These are phyloP conservation scores for Onychomys torridus DNA, from an alignment of 2,797 vertebrate genomes.

Conservation along the genomic window DNA sequence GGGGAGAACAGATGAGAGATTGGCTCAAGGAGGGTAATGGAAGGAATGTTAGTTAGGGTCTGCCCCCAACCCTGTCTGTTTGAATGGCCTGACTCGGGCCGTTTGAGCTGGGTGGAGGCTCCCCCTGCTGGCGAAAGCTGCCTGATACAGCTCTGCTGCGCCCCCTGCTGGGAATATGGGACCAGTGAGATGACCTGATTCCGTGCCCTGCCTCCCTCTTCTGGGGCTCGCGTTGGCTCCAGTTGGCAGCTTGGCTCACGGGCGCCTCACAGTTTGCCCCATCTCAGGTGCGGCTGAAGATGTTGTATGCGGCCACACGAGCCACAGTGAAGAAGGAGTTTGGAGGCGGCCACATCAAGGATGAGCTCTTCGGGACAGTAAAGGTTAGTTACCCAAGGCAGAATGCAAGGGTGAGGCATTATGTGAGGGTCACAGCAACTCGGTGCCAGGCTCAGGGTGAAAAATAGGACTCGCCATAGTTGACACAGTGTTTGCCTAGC, in stretches of 20 bases:
- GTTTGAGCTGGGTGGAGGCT: not conserved
- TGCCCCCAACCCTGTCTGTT: not conserved
- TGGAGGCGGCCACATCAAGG: slow-evolving; percentile 97
- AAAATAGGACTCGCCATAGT: not conserved
- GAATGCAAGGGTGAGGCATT: not conserved
- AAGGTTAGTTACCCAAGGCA: slow-evolving; percentile 88
- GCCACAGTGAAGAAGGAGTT: slow-evolving; percentile 99
- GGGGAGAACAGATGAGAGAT: not conserved
- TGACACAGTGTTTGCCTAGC: not conserved
- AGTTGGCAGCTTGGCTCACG: not conserved
- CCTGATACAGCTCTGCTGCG: accelerated
- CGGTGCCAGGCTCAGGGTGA: not conserved
- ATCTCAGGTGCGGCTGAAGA: slow-evolving; percentile 96
- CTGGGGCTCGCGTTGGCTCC: not conserved
- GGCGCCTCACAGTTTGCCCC: not conserved
- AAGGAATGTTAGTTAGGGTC: not conserved
- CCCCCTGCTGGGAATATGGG: not conserved
- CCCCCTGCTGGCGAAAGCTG: not conserved
- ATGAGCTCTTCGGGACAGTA: slow-evolving; percentile 96
- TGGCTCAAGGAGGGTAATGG: not conserved
- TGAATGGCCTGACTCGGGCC: not conserved
- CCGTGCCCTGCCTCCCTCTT: not conserved
- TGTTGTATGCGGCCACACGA: slow-evolving; percentile 98
- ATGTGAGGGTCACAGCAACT: not conserved
- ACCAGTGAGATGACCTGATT: accelerated